phyloP scores from a whole-genome alignment of 2,797 vertebrate species.

The Urophycis tenuis region DNA sequence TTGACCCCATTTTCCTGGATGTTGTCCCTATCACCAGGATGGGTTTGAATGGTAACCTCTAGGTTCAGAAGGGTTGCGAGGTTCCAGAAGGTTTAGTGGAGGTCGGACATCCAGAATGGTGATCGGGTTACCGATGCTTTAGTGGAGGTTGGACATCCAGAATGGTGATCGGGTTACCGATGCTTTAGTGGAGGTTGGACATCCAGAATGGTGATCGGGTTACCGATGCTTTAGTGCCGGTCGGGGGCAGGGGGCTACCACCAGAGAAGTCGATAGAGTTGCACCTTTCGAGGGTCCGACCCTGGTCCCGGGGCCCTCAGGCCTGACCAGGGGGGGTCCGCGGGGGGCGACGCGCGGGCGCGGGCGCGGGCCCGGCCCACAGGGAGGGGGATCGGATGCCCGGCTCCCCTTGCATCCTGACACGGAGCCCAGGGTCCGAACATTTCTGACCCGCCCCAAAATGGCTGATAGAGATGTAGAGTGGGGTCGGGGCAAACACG shows the following conservation, averaged over 20 bases:
- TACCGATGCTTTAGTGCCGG: background rate
- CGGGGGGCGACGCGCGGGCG: background rate
- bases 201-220: background rate
- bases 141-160: too few relatives aligned
- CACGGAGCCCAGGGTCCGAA: background rate
- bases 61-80: too few relatives aligned
- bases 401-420: background rate
- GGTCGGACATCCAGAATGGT: too few relatives aligned
- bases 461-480: background rate
- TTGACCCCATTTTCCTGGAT: too few relatives aligned
- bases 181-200: background rate
- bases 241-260: background rate
- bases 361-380: background rate
- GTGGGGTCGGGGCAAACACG: background rate
- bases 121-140: too few relatives aligned
- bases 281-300: too few relatives aligned
- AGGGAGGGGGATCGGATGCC: background rate
- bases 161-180: background rate
- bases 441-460: background rate
- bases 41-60: too few relatives aligned
- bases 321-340: background rate
- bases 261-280: background rate
- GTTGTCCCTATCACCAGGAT: too few relatives aligned
- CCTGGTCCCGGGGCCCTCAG: background rate
- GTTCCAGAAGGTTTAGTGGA: too few relatives aligned